phyloP scores from a whole-genome alignment of 2,888 invertebrate species.

The Xiphydria camelus region DNA sequence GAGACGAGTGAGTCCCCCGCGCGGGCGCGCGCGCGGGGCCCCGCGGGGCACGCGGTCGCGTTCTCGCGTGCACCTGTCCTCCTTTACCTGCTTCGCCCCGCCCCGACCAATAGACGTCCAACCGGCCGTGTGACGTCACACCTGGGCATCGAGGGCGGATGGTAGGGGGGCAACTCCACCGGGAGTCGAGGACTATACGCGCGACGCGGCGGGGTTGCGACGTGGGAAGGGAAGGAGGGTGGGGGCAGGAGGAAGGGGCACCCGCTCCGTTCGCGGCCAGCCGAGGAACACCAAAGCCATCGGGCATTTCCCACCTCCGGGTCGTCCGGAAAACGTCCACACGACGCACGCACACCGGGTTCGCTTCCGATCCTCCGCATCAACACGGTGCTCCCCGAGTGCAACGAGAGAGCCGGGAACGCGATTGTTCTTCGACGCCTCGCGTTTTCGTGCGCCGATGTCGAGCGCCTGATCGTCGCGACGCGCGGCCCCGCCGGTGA shows the following conservation, averaged over 20 bases:
- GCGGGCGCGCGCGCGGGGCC: conserved; percentile 20
- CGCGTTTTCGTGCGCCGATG: too few species aligned
- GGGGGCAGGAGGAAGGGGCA: conserved; percentile 60
- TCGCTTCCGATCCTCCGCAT: too few species aligned
- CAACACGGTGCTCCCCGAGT: too few species aligned
- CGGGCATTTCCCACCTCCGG: conserved; percentile 38
- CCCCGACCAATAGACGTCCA: conserved; percentile 49
- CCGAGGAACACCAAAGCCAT: conserved; percentile 25
- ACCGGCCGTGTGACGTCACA: conserved; percentile 41
- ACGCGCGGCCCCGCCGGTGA: too few species aligned
- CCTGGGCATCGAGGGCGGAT: conserved; percentile 22
- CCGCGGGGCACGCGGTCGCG: conserved; percentile 10
- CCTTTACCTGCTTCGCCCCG: conserved; percentile 47
- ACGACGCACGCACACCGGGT: too few species aligned
- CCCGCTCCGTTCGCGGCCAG: conserved; percentile 57
- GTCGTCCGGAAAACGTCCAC: conserved; percentile 42
- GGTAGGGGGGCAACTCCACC: conserved; percentile 30
- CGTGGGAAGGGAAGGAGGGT: conserved; percentile 37
- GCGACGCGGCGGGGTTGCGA: conserved; percentile 9
- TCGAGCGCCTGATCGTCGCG: too few species aligned
- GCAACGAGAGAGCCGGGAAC: too few species aligned
- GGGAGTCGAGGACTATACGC: conserved; percentile 11
- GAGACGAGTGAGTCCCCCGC: conserved; percentile 19
- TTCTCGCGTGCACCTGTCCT: conserved; percentile 46
- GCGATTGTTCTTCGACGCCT: too few species aligned